phyloP scores from a whole-genome alignment of 2,797 vertebrate species.

The Cirrhinus molitorella region DNA sequence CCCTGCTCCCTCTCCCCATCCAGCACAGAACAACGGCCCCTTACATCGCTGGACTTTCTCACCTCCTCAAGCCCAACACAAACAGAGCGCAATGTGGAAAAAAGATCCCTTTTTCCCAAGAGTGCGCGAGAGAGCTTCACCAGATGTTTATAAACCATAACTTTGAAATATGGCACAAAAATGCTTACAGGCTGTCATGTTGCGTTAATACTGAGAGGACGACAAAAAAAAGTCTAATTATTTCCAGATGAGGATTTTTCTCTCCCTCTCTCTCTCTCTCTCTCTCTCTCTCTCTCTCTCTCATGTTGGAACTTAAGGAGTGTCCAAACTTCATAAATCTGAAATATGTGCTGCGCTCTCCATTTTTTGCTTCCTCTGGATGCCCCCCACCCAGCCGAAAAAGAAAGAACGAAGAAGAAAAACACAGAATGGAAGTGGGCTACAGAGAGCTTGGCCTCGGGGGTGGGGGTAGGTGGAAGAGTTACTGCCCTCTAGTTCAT shows the following conservation, averaged over 20 bases:
- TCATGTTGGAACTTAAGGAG: slow-evolving; percentile 91
- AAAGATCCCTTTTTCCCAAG: slow-evolving; percentile 57
- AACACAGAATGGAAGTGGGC: slow-evolving; percentile 78
- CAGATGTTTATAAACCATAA: slow-evolving; percentile 73
- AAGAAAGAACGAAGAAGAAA: slow-evolving; percentile 68
- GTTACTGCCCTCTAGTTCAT: slow-evolving; percentile 58
- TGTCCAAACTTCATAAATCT: slow-evolving; percentile 85
- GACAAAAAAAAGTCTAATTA: slow-evolving; percentile 84
- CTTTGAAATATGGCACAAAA: slow-evolving; percentile 70
- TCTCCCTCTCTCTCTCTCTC: slow-evolving; percentile 81
- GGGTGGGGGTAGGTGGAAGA: slow-evolving; percentile 51
- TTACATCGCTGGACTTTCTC: slow-evolving; percentile 63
- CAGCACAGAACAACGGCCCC: slow-evolving; percentile 53
- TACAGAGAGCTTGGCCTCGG: slow-evolving; percentile 53
- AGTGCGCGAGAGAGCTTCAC: slow-evolving; percentile 62
- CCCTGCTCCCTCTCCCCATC: slow-evolving; percentile 33
- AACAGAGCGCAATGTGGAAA: slow-evolving; percentile 63
- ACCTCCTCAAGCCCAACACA: slow-evolving; percentile 66
- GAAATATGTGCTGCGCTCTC: slow-evolving; percentile 83
- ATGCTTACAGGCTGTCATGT: slow-evolving; percentile 71
- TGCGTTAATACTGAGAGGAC: slow-evolving; percentile 70
- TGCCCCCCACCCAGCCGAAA: slow-evolving; percentile 65
- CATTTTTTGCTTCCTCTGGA: slow-evolving; percentile 61
- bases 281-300: slow-evolving; percentile 77
- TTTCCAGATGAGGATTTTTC: slow-evolving; percentile 92